These are phyloP conservation scores for Leptopilina myrica DNA, from an alignment of 2,888 invertebrate genomes.

Conservation along the genomic window DNA sequence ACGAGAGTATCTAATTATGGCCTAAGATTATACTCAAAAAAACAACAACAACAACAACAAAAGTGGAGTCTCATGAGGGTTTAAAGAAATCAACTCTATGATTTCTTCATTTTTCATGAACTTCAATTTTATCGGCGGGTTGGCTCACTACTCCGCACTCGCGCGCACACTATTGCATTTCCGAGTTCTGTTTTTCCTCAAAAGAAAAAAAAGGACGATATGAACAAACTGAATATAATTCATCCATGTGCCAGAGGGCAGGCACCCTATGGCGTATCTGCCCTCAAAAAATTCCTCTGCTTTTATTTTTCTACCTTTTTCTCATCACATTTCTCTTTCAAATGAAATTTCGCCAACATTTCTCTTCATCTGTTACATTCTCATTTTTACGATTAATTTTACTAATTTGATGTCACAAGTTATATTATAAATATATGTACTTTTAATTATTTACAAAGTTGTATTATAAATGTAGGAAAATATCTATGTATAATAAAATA, in stretches of 20 bases:
- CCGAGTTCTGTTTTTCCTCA: slow-evolving; percentile 26
- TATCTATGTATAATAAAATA: slow-evolving; percentile 46
- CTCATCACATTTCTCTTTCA: not conserved
- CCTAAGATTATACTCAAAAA: slow-evolving; percentile 32
- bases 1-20: slow-evolving; percentile 15
- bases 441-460: slow-evolving; percentile 51
- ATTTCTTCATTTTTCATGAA: slow-evolving; percentile 3
- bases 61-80: slow-evolving; percentile 21
- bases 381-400: slow-evolving; percentile 14
- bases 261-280: slow-evolving; percentile 62
- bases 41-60: not conserved
- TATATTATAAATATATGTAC: slow-evolving; percentile 4
- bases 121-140: not conserved
- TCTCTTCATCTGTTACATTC: not conserved
- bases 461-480: slow-evolving; percentile 66
- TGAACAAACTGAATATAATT: slow-evolving; percentile 21
- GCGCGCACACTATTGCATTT: slow-evolving; percentile 5
- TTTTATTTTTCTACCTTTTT: slow-evolving; percentile 36
- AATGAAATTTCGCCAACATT: slow-evolving; percentile 12
- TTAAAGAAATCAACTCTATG: not conserved
- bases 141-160: not conserved
- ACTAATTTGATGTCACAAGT: not conserved
- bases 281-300: slow-evolving; percentile 24
- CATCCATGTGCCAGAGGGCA: slow-evolving; percentile 43
- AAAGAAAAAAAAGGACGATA: slow-evolving; percentile 19